phyloP scores from a whole-genome alignment of 2,113 vertebrate species.

The Bufo bufo region DNA sequence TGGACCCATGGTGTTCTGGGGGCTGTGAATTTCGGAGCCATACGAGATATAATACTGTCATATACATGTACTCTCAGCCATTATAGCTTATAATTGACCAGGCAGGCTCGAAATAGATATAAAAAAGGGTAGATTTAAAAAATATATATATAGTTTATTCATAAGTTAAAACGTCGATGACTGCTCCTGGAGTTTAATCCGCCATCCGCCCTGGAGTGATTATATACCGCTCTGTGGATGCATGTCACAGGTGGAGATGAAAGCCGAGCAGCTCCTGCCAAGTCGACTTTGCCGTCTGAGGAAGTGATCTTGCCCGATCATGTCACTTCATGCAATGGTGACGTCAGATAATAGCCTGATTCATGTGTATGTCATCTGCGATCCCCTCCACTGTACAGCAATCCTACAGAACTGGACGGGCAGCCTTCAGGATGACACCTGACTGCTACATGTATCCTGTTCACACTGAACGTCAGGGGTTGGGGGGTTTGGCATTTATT shows the following conservation, averaged over 20 bases:
- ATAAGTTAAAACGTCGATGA: not conserved
- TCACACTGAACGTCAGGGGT: not conserved
- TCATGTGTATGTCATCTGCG: not conserved
- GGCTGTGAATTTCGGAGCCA: too few relatives aligned
- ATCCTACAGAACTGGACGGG: slow-evolving; percentile 10
- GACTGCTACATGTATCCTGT: not conserved
- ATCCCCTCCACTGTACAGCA: not conserved
- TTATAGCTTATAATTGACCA: too few relatives aligned
- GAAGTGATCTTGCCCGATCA: slow-evolving; percentile 29
- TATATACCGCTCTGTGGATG: not conserved
- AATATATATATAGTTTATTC: not conserved
- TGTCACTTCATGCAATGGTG: slow-evolving; percentile 1
- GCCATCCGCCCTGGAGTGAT: not conserved
- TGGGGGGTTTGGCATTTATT: not conserved
- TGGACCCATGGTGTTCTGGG: too few relatives aligned
- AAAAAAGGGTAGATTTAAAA: too few relatives aligned
- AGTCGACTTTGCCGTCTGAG: slow-evolving; percentile 4
- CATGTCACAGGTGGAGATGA: slow-evolving; percentile 19
- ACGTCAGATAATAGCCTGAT: slow-evolving; percentile 18
- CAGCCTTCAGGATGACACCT: not conserved
- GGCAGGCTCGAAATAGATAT: too few relatives aligned
- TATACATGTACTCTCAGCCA: too few relatives aligned
- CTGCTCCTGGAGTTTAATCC: not conserved
- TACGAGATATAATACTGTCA: too few relatives aligned
- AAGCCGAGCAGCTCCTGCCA: slow-evolving; percentile 9